phyloP scores from a whole-genome alignment of 1,140 invertebrate species.

The Drosophila seguyi region DNA sequence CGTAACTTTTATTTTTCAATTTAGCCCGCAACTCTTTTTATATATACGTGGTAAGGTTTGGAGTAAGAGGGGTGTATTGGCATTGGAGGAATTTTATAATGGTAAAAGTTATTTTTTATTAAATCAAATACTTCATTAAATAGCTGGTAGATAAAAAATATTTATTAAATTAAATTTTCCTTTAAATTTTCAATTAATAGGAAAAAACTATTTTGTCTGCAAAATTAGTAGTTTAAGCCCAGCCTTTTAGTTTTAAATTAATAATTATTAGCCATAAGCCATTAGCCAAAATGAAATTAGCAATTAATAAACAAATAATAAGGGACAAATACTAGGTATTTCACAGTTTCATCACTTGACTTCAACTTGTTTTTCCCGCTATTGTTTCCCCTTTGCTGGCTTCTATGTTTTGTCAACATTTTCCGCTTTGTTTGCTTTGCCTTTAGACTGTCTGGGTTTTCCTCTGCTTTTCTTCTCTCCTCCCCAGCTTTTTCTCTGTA shows the following conservation, averaged over 20 bases:
- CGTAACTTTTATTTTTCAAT: conserved; percentile 84
- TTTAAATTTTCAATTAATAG: too few species aligned
- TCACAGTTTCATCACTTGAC: neutral
- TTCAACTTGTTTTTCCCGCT: neutral
- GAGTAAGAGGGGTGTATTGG: neutral
- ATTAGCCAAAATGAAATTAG: too few species aligned
- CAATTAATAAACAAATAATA: neutral
- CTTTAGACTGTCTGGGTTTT: conserved; percentile 19
- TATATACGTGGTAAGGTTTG: neutral
- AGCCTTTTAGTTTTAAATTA: too few species aligned
- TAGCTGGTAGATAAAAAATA: too few species aligned
- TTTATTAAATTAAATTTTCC: too few species aligned
- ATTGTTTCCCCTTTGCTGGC: conserved; percentile 5
- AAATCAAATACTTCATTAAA: too few species aligned
- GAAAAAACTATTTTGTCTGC: neutral
- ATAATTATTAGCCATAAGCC: too few species aligned
- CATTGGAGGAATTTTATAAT: neutral
- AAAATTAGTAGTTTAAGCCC: too few species aligned
- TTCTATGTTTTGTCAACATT: conserved; percentile 65
- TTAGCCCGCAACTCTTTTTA: conserved; percentile 53
- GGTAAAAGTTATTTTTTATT: too few species aligned
- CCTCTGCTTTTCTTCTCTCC: conserved; percentile 16
- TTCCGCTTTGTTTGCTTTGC: conserved; percentile 52
- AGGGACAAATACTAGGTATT: neutral
- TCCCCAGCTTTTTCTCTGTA: conserved; percentile 4